Evolutionary conservation across 2,797 vertebrate genomes (phyloP).

Genomic region (Tolypeutes matacus): DNA sequence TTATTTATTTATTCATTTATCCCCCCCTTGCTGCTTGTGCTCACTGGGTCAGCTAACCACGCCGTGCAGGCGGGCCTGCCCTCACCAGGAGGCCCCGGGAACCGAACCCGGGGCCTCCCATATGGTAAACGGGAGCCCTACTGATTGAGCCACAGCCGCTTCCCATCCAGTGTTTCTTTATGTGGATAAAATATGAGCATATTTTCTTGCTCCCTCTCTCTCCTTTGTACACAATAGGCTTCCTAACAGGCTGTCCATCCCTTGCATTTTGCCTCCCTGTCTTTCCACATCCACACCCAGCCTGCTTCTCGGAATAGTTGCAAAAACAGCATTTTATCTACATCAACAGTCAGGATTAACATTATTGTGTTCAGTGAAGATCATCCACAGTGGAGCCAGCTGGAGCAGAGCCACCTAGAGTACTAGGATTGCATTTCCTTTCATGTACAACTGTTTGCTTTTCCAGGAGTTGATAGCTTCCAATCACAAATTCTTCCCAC

Average conservation of each 20-base stretch:
- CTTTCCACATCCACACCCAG: background rate
- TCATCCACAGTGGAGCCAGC: background rate
- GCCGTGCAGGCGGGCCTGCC: too few species aligned
- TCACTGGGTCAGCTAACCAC: too few species aligned
- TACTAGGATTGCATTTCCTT: background rate
- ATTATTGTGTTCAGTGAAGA: background rate
- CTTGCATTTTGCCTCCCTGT: rapidly evolving
- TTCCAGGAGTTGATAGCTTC: background rate
- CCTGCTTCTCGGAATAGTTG: background rate
- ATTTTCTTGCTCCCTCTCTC: background rate
- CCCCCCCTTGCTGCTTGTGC: too few species aligned
- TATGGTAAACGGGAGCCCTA: too few species aligned
- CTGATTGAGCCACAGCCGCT: too few species aligned
- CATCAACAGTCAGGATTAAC: background rate
- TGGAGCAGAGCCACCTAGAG: background rate
- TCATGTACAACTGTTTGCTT: background rate
- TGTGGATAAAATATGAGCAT: background rate
- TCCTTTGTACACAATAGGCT: background rate
- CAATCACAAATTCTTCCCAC: background rate
- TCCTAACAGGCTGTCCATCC: too few species aligned
- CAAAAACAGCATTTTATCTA: background rate
- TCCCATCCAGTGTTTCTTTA: background rate
- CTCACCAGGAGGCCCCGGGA: too few species aligned
- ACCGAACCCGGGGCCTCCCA: too few species aligned
- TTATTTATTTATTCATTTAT: too few species aligned